Conservation (phyloP, 2,797 vertebrate genomes). For the Astyanax mexicanus region DNA sequence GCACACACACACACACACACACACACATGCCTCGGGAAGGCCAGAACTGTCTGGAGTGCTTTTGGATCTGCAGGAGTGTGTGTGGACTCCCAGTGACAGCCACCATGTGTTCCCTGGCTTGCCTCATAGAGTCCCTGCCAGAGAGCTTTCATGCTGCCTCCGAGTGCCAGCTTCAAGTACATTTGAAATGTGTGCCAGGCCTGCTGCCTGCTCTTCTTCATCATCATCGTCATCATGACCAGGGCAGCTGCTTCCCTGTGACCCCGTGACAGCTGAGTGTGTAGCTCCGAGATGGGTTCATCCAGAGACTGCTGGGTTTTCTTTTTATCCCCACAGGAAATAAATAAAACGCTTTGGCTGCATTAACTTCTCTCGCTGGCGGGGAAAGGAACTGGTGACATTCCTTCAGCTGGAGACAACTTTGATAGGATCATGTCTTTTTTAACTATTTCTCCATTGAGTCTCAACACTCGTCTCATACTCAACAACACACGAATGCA, state of each 20-base stretch:
- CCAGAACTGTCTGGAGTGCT: slow-evolving; percentile 4
- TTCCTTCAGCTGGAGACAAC: not conserved
- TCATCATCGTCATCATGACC: not conserved
- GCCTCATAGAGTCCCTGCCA: slow-evolving; percentile 1
- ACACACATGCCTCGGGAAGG: not conserved
- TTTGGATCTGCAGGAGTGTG: slow-evolving; percentile 6
- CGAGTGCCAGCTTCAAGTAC: not conserved
- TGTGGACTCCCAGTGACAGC: slow-evolving; percentile 34
- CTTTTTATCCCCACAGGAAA: not conserved
- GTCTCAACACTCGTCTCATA: too few relatives aligned
- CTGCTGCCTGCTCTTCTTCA: not conserved
- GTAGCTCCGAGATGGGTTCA: not conserved
- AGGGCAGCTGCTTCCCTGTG: not conserved
- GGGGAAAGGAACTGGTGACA: too few relatives aligned
- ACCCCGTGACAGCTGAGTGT: not conserved
- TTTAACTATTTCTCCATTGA: too few relatives aligned
- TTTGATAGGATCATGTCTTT: too few relatives aligned
- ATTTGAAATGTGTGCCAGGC: not conserved
- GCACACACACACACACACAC: not conserved
- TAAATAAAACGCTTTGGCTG: not conserved
- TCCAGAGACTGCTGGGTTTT: too few relatives aligned
- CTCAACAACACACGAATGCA: too few relatives aligned
- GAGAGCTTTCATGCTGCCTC: not conserved
- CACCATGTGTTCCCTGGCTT: slow-evolving; percentile 31
- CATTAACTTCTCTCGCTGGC: too few relatives aligned